phyloP scores from a whole-genome alignment of 1,140 invertebrate genomes.

The Bradysia coprophila region DNA sequence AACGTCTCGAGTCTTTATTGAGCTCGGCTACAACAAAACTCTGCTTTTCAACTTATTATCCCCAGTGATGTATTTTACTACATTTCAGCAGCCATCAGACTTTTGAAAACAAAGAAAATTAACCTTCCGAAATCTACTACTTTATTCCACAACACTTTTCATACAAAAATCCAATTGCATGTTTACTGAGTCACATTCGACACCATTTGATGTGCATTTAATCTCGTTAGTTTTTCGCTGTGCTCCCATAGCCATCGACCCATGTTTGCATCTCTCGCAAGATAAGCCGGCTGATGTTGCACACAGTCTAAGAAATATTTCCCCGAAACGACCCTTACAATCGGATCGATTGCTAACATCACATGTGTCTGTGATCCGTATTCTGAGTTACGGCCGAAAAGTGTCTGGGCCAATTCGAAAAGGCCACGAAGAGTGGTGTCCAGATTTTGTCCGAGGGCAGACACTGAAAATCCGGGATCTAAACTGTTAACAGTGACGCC shows the following conservation, averaged over 20 bases:
- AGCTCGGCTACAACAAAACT: no score
- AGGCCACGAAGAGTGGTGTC: slow-evolving; percentile 11
- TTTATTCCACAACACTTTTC: no score
- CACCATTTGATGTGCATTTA: no score
- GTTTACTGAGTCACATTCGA: no score
- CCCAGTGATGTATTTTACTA: no score
- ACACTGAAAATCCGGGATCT: slow-evolving; percentile 54
- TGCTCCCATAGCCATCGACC: slow-evolving; percentile 53
- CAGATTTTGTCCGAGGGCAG: slow-evolving; percentile 52
- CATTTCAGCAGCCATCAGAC: no score
- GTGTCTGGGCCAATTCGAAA: slow-evolving; percentile 10
- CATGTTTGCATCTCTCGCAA: slow-evolving; percentile 28
- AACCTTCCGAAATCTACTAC: no score
- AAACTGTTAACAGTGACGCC: slow-evolving; percentile 45
- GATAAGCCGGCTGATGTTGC: slow-evolving; percentile 19
- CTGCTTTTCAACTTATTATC: no score
- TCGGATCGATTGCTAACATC: slow-evolving; percentile 53
- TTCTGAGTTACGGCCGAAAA: slow-evolving; percentile 36
- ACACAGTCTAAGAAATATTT: slow-evolving; percentile 34
- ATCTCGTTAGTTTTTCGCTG: slow-evolving; percentile 25
- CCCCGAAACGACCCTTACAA: slow-evolving; percentile 44
- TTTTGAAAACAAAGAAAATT: no score
- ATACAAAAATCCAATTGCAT: no score
- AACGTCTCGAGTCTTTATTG: no score
- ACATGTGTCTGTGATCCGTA: slow-evolving; percentile 65